Conservation (phyloP, 2,113 vertebrate species). For the Sorex araneus region DNA sequence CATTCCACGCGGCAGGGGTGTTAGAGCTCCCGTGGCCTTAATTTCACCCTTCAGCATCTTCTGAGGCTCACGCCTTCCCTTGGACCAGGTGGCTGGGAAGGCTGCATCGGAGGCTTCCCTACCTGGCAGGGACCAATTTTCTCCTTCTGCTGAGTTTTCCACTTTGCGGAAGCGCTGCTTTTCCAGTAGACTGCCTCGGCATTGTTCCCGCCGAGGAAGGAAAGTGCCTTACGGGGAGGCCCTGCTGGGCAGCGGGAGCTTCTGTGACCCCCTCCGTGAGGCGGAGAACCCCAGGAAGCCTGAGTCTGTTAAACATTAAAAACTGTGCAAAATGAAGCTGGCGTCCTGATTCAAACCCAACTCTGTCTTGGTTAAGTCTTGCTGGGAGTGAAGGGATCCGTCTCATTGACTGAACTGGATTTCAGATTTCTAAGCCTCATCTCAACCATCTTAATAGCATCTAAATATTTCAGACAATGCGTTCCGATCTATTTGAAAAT, state of each 20-base stretch:
- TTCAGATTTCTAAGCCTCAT: neutral
- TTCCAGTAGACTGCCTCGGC: slow-evolving; percentile 46
- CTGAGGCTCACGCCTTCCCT: slow-evolving; percentile 39
- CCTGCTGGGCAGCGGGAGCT: neutral
- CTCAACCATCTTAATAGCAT: neutral
- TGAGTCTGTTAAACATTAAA: neutral
- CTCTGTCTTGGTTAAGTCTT: neutral
- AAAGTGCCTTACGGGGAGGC: neutral
- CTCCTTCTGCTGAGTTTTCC: slow-evolving; percentile 63
- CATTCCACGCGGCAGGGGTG: slow-evolving; percentile 27
- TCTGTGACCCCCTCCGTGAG: neutral
- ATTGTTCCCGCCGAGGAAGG: neutral
- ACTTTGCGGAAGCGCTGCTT: slow-evolving; percentile 21
- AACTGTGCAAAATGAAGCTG: neutral
- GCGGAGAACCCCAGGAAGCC: neutral
- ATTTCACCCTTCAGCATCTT: slow-evolving; percentile 76
- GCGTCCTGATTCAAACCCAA: neutral
- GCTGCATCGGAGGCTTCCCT: slow-evolving; percentile 25
- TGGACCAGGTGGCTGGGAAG: slow-evolving; percentile 47
- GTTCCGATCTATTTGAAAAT: neutral
- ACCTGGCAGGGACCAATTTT: slow-evolving; percentile 54
- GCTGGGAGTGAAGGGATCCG: neutral
- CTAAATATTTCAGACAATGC: neutral
- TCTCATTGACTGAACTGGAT: neutral
- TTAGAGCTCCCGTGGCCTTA: neutral